These are phyloP conservation scores for Danio aesculapii DNA, from an alignment of 2,797 vertebrate species.

Conservation along the genomic window DNA sequence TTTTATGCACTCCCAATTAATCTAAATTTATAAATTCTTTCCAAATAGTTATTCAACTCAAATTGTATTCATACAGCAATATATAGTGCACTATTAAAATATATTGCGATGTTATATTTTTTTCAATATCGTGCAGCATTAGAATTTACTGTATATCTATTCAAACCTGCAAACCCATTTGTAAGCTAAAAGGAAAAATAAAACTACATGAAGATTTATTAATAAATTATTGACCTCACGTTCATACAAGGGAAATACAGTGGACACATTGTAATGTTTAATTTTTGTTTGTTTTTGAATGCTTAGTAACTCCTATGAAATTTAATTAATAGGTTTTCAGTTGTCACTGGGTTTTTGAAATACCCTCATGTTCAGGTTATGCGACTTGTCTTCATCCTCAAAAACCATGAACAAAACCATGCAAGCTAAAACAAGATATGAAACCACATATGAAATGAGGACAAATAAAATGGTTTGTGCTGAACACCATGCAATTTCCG, in stretches of 20 bases:
- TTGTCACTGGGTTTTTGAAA: background rate
- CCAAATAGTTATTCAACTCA: too few relatives aligned
- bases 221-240: too few relatives aligned
- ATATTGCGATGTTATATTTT: too few relatives aligned
- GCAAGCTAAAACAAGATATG: background rate
- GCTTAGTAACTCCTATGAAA: background rate
- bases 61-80: too few relatives aligned
- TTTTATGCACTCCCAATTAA: too few relatives aligned
- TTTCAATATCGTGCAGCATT: too few relatives aligned
- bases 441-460: background rate
- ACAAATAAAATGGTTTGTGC: background rate
- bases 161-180: background rate
- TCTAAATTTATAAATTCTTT: too few relatives aligned
- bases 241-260: too few relatives aligned
- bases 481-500: background rate
- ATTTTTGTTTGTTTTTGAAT: background rate
- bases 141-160: too few relatives aligned
- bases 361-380: background rate
- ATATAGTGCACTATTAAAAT: too few relatives aligned
- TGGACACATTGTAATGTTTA: too few relatives aligned
- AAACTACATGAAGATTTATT: background rate
- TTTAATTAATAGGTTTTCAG: background rate
- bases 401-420: background rate
- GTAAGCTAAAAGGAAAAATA: background rate
- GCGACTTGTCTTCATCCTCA: background rate